These are phyloP conservation scores for Podarcis lilfordi DNA, from an alignment of 2,797 vertebrate species.

Conservation along the genomic window DNA sequence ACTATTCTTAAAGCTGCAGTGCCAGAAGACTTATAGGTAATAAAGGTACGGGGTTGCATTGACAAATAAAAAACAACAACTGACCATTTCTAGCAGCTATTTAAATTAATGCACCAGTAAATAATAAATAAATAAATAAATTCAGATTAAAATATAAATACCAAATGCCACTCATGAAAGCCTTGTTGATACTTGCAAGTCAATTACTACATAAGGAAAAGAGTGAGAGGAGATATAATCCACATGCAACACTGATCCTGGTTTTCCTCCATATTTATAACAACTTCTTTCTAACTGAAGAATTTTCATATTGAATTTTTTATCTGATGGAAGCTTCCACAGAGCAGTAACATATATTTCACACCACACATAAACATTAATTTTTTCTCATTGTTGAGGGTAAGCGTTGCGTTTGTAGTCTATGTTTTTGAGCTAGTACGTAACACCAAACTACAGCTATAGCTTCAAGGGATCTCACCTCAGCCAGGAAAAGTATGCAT, in stretches of 20 bases:
- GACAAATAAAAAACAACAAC: background rate
- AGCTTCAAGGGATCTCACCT: background rate
- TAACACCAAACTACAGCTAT: background rate
- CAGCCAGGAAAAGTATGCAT: background rate
- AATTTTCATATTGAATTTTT: background rate
- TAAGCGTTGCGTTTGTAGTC: background rate
- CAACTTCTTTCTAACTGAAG: background rate
- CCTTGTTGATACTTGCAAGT: background rate
- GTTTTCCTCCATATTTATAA: background rate
- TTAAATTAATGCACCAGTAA: constrained; percentile 9
- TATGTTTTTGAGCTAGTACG: background rate
- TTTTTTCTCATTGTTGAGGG: background rate
- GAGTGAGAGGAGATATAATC: background rate
- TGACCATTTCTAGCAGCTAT: fast-evolving
- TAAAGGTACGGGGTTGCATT: fast-evolving
- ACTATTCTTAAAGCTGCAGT: background rate
- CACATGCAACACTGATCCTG: background rate
- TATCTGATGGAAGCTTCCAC: background rate
- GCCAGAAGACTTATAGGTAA: background rate
- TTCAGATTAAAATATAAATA: background rate
- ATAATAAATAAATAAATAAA: background rate
- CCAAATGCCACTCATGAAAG: background rate
- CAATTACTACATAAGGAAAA: background rate
- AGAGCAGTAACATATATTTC: background rate
- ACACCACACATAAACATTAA: background rate